Conservation (phyloP, 92 coral and sea anemone genomes). For the Metridium senile region DNA sequence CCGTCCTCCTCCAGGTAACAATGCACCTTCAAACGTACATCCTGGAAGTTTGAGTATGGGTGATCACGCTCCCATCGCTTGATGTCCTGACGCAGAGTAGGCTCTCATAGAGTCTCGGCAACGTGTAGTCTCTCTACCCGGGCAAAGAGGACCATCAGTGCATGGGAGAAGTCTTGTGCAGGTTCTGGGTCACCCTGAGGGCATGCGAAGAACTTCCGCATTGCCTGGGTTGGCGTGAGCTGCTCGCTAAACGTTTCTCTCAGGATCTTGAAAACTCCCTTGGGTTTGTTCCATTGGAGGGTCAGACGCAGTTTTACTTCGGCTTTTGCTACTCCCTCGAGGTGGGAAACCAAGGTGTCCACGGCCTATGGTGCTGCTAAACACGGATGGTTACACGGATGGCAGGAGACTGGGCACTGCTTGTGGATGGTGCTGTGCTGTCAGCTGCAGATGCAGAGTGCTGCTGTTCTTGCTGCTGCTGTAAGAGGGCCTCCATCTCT, state of each 20-base stretch:
- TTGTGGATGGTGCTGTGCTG: background rate
- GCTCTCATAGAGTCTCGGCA: slow-evolving; percentile 34
- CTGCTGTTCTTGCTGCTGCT: slow-evolving; percentile 26
- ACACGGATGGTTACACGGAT: slow-evolving; percentile 38
- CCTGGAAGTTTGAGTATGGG: slow-evolving; percentile 41
- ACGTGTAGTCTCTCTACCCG: slow-evolving; percentile 35
- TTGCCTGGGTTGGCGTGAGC: slow-evolving; percentile 61
- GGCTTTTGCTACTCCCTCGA: slow-evolving; percentile 51
- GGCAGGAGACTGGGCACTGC: background rate
- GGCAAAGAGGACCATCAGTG: slow-evolving; percentile 51
- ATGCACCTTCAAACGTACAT: slow-evolving; percentile 15
- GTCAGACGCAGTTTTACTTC: slow-evolving; percentile 46
- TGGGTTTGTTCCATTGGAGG: slow-evolving; percentile 40
- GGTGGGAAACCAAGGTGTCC: slow-evolving; percentile 49
- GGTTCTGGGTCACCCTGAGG: slow-evolving; percentile 45
- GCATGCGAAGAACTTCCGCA: slow-evolving; percentile 48
- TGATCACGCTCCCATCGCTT: slow-evolving; percentile 48
- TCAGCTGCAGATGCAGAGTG: background rate
- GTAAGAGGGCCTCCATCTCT: slow-evolving; percentile 32
- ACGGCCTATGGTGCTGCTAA: slow-evolving; percentile 37
- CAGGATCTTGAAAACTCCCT: slow-evolving; percentile 39
- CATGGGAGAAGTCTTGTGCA: slow-evolving; percentile 46
- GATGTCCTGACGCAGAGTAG: slow-evolving; percentile 36
- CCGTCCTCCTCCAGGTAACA: background rate
- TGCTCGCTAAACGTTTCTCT: slow-evolving; percentile 53